phyloP scores from a whole-genome alignment of 2,113 vertebrate species.

The Caretta caretta region DNA sequence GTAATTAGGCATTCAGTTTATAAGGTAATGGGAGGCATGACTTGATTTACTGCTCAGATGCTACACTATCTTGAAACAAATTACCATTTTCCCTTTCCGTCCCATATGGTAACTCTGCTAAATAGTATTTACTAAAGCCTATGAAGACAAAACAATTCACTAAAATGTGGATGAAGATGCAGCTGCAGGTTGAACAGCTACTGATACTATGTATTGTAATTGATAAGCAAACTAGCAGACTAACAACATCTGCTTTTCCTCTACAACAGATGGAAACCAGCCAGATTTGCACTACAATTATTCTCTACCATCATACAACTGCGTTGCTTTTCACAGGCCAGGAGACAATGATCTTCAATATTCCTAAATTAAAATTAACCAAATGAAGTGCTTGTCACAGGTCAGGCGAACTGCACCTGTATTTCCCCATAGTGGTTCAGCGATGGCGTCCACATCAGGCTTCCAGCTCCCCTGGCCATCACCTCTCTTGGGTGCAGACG shows the following conservation, averaged over 20 bases:
- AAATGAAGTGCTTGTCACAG: not conserved
- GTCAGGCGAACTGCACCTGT: not conserved
- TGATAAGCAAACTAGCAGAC: not conserved
- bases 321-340: not conserved
- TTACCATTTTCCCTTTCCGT: not conserved
- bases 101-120: not conserved
- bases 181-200: not conserved
- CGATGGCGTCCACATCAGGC: not conserved
- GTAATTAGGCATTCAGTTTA: not conserved
- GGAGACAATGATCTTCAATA: not conserved
- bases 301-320: constrained; percentile 2
- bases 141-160: not conserved
- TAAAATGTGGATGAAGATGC: not conserved
- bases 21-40: not conserved
- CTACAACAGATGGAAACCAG: not conserved
- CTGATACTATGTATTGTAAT: not conserved
- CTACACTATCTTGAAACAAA: not conserved
- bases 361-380: not conserved
- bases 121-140: not conserved
- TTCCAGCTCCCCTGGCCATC: not conserved
- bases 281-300: not conserved
- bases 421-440: not conserved
- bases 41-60: not conserved
- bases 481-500: not conserved
- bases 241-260: not conserved